These are phyloP conservation scores for Probaryconus sp. DNA, from an alignment of 1,140 invertebrate species.

Conservation along the genomic window DNA sequence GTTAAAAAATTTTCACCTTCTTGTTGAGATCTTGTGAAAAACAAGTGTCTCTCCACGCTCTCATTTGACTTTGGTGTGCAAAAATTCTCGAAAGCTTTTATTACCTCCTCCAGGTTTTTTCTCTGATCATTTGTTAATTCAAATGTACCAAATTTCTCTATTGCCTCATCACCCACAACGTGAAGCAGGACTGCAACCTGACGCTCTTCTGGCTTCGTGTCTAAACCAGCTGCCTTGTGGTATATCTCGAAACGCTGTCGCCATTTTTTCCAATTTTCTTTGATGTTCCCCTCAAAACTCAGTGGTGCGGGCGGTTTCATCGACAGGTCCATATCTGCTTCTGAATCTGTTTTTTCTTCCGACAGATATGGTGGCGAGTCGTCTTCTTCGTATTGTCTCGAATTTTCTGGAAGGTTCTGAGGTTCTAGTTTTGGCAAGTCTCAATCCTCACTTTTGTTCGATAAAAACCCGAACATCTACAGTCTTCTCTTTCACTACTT, in stretches of 20 bases:
- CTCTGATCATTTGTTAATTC: slow-evolving; percentile 48
- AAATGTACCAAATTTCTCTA: slow-evolving; percentile 66
- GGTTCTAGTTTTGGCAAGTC: too few species aligned
- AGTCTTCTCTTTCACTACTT: too few species aligned
- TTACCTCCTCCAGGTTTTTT: slow-evolving; percentile 41
- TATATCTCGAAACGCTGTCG: slow-evolving; percentile 60
- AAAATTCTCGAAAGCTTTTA: slow-evolving; percentile 59
- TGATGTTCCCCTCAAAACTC: slow-evolving; percentile 53
- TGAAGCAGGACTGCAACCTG: slow-evolving; percentile 65
- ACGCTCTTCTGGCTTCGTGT: slow-evolving; percentile 55
- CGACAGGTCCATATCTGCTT: slow-evolving; percentile 26
- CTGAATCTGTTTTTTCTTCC: background rate
- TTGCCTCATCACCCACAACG: slow-evolving; percentile 63
- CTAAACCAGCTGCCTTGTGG: slow-evolving; percentile 56
- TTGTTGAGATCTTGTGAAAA: slow-evolving; percentile 30
- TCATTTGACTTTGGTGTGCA: slow-evolving; percentile 62
- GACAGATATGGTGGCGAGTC: too few species aligned
- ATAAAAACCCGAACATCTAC: too few species aligned
- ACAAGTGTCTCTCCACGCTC: slow-evolving; percentile 52
- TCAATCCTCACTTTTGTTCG: too few species aligned
- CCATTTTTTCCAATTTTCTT: slow-evolving; percentile 64
- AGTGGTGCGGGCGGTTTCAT: slow-evolving; percentile 30
- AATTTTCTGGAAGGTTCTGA: too few species aligned
- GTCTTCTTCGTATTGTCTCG: too few species aligned
- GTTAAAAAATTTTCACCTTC: slow-evolving; percentile 1